A percentile compares a stretch with the other conserved stretches of the same genome.
phyloP scores from a whole-genome alignment of 1,140 invertebrate genomes.

The Anastatus disparis region DNA sequence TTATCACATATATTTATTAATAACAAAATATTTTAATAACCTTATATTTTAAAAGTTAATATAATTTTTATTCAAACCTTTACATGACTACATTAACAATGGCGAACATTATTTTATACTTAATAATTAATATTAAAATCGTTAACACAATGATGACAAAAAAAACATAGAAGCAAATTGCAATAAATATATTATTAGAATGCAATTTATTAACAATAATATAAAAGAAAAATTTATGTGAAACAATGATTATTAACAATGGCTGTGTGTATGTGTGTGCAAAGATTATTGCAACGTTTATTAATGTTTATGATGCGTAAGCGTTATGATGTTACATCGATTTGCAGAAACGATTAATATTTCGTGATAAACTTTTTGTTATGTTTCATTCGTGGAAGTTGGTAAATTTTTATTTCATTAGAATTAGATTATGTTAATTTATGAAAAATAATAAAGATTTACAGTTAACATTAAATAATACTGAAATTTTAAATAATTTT shows the following conservation, averaged over 20 bases:
- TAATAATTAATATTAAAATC: neutral
- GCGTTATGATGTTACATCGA: slow-evolving; percentile 11
- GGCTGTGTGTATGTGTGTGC: neutral
- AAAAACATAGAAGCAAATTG: too few species aligned
- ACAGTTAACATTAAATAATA: too few species aligned
- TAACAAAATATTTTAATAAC: too few species aligned
- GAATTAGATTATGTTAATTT: too few species aligned
- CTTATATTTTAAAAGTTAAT: slow-evolving; percentile 13
- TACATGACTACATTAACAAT: slow-evolving; percentile 21
- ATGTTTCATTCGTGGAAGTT: slow-evolving; percentile 20
- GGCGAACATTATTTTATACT: neutral
- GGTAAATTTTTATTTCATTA: too few species aligned
- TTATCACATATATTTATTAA: too few species aligned
- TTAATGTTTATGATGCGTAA: slow-evolving; percentile 2
- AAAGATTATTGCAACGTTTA: slow-evolving; percentile 14
- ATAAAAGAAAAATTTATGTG: slow-evolving; percentile 11
- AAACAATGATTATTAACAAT: slow-evolving; percentile 21
- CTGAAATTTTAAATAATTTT: too few species aligned
- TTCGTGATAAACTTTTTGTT: neutral
- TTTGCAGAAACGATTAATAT: neutral
- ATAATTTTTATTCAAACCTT: slow-evolving; percentile 7
- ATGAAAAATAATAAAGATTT: too few species aligned
- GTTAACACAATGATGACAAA: slow-evolving; percentile 24
- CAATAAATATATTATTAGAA: slow-evolving; percentile 22
- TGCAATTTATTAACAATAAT: slow-evolving; percentile 22